phyloP scores from a whole-genome alignment of 2,113 vertebrate species.

The Clarias gariepinus region DNA sequence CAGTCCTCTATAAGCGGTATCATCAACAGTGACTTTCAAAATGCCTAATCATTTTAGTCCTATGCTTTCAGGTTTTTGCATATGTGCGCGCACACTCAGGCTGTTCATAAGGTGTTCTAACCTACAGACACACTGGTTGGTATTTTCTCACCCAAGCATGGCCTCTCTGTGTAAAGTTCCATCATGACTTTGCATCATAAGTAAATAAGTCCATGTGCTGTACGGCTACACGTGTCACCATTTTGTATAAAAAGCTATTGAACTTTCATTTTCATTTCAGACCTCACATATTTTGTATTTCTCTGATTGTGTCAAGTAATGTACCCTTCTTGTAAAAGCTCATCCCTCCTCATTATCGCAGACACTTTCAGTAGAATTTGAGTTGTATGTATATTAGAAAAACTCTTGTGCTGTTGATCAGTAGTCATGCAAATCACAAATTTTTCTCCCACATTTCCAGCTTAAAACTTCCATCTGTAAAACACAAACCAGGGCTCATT shows the following conservation, averaged over 20 bases:
- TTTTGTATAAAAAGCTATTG: neutral
- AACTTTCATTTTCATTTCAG: neutral
- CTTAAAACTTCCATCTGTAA: slow-evolving; percentile 30
- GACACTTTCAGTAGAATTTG: neutral
- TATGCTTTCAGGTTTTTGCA: neutral
- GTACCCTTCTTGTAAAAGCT: neutral
- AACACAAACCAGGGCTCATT: slow-evolving; percentile 47
- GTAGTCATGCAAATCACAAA: neutral
- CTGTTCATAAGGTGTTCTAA: neutral
- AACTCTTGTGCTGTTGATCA: neutral
- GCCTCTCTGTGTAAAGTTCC: slow-evolving; percentile 17
- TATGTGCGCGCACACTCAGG: neutral
- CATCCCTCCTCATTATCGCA: neutral
- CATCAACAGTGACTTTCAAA: neutral
- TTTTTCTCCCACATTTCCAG: neutral
- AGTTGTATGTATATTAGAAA: neutral
- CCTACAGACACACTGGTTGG: slow-evolving; percentile 23
- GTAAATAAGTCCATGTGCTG: slow-evolving; percentile 8
- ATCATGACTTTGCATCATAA: slow-evolving; percentile 27
- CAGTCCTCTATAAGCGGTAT: neutral
- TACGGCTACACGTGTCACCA: neutral
- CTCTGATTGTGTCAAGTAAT: too few relatives aligned
- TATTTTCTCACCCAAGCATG: slow-evolving; percentile 20
- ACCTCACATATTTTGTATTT: neutral
- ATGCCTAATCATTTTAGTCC: neutral